Percentiles rank a stretch among this genome's conserved stretches.
These are phyloP conservation scores for Pararge aegeria DNA, from an alignment of 1,140 invertebrate genomes.

Conservation along the genomic window DNA sequence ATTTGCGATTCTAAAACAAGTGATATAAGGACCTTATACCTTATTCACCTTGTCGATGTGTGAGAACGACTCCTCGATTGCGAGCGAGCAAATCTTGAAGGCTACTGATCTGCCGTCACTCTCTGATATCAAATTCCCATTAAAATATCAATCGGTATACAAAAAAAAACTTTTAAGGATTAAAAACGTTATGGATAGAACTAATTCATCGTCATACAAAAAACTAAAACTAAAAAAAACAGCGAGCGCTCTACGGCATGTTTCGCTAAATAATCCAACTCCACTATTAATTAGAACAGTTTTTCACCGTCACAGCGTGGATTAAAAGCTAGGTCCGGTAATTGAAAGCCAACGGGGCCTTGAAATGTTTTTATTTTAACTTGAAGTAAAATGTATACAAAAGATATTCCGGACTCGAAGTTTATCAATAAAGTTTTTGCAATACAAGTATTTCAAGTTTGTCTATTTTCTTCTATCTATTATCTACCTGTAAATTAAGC, in stretches of 20 bases:
- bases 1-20: too few relatives aligned
- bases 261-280: conserved; percentile 63
- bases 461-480: too few relatives aligned
- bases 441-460: too few relatives aligned
- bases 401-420: conserved; percentile 21
- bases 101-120: too few relatives aligned
- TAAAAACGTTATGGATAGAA: conserved; percentile 11
- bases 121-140: too few relatives aligned
- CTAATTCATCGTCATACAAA: conserved; percentile 17
- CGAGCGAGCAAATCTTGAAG: too few relatives aligned
- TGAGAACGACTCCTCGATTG: too few relatives aligned
- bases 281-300: conserved; percentile 67
- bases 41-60: too few relatives aligned
- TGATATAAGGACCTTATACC: too few relatives aligned
- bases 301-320: conserved; percentile 58
- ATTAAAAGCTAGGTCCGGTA: conserved; percentile 50
- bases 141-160: too few relatives aligned
- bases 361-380: conserved; percentile 30
- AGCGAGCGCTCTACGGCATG: conserved; percentile 32
- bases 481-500: too few relatives aligned
- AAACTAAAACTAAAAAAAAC: conserved; percentile 15
- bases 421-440: conserved; percentile 17
- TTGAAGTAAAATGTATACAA: conserved; percentile 23
- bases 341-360: conserved; percentile 39
- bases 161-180: too few relatives aligned